Evolutionary conservation across 2,888 invertebrate genomes (phyloP).

Genomic region (Luffia ferchaultella): DNA sequence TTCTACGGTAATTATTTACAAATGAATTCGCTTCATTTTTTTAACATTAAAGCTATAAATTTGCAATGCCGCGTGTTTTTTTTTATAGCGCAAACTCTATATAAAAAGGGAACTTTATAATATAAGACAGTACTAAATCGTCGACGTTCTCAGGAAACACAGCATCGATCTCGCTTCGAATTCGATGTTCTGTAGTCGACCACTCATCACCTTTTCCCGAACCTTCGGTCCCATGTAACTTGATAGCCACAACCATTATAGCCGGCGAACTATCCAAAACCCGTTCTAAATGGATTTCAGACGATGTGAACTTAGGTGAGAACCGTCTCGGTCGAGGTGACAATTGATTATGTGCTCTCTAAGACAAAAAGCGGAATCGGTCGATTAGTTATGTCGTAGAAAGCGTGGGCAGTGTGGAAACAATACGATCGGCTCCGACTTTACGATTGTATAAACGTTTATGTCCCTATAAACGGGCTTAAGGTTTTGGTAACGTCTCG

Average conservation of each 20-base stretch:
- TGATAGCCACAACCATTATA: conserved; percentile 57
- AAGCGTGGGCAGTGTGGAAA: conserved; percentile 52
- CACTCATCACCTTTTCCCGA: conserved; percentile 57
- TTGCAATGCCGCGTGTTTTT: too few relatives aligned
- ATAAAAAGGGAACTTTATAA: too few relatives aligned
- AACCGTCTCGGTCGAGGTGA: conserved; percentile 52
- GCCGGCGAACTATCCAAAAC: conserved; percentile 44
- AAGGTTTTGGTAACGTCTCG: conserved; percentile 47
- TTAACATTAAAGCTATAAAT: too few relatives aligned
- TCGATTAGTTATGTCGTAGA: conserved; percentile 56
- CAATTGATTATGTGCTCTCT: conserved; percentile 50
- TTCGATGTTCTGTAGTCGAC: conserved; percentile 8
- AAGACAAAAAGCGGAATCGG: conserved; percentile 57
- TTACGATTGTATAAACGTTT: conserved; percentile 65
- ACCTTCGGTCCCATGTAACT: conserved; percentile 37
- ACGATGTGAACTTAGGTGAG: conserved; percentile 43
- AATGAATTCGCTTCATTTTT: too few relatives aligned
- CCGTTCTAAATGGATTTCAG: conserved; percentile 50
- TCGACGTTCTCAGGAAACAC: neutral
- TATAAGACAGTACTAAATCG: neutral
- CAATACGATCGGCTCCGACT: conserved; percentile 56
- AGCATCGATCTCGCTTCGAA: neutral
- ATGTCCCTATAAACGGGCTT: conserved; percentile 57
- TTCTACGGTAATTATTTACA: too few relatives aligned
- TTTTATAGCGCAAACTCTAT: too few relatives aligned